phyloP scores from a whole-genome alignment of 2,113 vertebrate species.

The Microtus oregoni region DNA sequence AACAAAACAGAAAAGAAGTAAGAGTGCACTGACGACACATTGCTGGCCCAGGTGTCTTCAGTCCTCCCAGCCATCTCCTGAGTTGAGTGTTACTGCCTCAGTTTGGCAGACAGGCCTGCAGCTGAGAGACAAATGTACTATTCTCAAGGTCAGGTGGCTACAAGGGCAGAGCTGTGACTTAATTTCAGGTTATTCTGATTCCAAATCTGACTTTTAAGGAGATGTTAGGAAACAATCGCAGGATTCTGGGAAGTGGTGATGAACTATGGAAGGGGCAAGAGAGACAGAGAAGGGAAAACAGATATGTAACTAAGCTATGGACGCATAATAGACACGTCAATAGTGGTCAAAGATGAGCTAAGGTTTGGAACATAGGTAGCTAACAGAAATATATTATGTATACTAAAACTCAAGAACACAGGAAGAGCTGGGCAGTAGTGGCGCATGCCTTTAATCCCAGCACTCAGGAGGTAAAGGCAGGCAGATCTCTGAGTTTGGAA shows the following conservation, averaged over 20 bases:
- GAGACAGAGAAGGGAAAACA: background rate
- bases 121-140: background rate
- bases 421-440: background rate
- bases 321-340: background rate
- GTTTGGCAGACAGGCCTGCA: background rate
- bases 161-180: background rate
- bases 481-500: background rate
- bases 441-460: background rate
- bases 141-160: background rate
- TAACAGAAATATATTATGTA: background rate
- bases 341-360: background rate
- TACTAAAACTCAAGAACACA: background rate
- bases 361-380: background rate
- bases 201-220: conserved; percentile 21
- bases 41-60: background rate
- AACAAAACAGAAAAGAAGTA: no score
- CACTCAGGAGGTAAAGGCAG: background rate
- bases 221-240: background rate
- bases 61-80: background rate
- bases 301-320: background rate
- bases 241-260: background rate
- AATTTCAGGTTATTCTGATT: background rate
- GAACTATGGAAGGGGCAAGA: background rate
- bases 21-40: background rate
- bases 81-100: background rate